Conservation (phyloP, 2,797 vertebrate species). For the Coccyzus lansbergi region DNA sequence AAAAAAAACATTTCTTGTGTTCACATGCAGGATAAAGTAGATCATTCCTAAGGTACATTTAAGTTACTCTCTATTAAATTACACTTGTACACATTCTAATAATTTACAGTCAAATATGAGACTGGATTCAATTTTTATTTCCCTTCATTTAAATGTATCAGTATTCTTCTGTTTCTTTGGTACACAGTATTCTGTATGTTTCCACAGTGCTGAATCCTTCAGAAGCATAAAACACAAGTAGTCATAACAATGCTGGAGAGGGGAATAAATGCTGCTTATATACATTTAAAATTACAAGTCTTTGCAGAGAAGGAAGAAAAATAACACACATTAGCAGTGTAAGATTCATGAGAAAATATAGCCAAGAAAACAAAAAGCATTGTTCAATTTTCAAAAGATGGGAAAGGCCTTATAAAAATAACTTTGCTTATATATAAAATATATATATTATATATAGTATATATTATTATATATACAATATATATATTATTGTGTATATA, state of each 20-base stretch:
- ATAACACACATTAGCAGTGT: background rate
- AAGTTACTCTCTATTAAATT: conserved; percentile 65
- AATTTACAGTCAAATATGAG: conserved; percentile 40
- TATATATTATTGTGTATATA: too few species aligned
- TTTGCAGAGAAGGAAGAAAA: background rate
- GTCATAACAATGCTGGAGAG: background rate
- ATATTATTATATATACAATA: too few species aligned
- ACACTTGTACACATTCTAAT: conserved; percentile 49
- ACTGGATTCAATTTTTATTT: conserved; percentile 25
- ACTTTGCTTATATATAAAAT: background rate
- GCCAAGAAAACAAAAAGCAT: background rate
- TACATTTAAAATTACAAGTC: background rate
- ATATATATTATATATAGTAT: too few species aligned
- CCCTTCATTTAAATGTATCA: background rate
- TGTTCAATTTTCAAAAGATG: background rate
- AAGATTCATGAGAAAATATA: background rate
- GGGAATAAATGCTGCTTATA: background rate
- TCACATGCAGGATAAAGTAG: conserved; percentile 7
- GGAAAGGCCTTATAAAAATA: background rate
- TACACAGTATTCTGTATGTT: background rate
- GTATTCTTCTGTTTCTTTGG: background rate
- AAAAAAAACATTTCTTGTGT: background rate
- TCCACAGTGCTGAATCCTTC: background rate
- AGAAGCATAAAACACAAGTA: background rate
- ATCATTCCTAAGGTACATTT: conserved; percentile 25